Conservation (phyloP, 2,797 vertebrate genomes). For the Pantherophis alleghaniensis region DNA sequence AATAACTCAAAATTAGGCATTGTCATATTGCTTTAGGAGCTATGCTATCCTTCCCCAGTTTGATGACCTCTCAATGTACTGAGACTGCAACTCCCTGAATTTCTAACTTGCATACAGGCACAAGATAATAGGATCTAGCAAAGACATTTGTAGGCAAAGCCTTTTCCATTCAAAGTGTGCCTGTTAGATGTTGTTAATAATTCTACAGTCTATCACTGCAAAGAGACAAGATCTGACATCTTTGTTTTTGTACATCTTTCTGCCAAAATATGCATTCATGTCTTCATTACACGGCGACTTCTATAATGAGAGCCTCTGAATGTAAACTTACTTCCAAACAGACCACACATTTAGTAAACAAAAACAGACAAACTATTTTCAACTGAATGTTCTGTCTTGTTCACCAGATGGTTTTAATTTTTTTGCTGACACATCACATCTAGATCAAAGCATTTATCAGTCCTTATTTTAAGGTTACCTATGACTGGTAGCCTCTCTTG, state of each 20-base stretch:
- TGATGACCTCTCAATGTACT: not conserved
- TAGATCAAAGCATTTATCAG: not conserved
- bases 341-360: not conserved
- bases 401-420: not conserved
- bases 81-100: not conserved
- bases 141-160: not conserved
- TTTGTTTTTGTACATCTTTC: not conserved
- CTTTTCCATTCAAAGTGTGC: not conserved
- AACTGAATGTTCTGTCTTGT: not conserved
- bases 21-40: not conserved
- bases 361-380: not conserved
- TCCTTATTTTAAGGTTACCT: slow-evolving; percentile 1
- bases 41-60: not conserved
- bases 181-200: not conserved
- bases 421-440: slow-evolving; percentile 1
- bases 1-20: slow-evolving; percentile 22
- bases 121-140: not conserved
- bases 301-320: not conserved
- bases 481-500: not conserved
- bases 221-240: not conserved
- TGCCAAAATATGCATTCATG: not conserved
- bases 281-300: not conserved
- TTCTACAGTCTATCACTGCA: not conserved
- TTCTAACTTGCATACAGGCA: not conserved
- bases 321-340: not conserved